phyloP scores from a whole-genome alignment of 2,113 vertebrate genomes.

The Suricata suricatta region DNA sequence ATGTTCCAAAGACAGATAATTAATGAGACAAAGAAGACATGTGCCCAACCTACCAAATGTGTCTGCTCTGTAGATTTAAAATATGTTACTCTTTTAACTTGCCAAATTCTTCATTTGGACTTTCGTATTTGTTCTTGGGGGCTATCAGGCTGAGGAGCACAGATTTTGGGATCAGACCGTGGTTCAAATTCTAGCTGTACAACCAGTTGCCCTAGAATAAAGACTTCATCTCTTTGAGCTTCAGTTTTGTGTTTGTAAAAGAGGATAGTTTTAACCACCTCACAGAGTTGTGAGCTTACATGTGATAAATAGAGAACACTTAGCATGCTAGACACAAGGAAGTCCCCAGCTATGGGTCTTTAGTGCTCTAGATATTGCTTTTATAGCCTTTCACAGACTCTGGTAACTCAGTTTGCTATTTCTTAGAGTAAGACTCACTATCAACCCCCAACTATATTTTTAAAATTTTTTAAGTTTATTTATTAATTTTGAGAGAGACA shows the following conservation, averaged over 20 bases:
- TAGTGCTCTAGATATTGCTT: background rate
- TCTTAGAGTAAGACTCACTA: background rate
- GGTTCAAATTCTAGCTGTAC: background rate
- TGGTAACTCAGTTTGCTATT: background rate
- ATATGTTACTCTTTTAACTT: background rate
- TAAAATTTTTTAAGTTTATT: no score
- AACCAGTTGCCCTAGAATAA: background rate
- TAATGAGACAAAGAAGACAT: background rate
- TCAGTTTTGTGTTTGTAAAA: background rate
- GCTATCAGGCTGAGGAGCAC: background rate
- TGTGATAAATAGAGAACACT: background rate
- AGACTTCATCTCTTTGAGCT: background rate
- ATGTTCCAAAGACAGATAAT: background rate
- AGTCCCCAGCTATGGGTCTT: background rate
- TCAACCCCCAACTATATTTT: background rate
- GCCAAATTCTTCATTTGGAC: background rate
- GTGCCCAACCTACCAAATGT: fast-evolving
- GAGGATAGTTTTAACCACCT: background rate
- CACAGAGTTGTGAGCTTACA: background rate
- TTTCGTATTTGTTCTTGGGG: background rate
- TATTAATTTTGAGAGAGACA: no score
- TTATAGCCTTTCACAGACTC: background rate
- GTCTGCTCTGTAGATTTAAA: background rate
- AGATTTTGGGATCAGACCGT: background rate
- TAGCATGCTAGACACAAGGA: background rate